Conservation (phyloP, 2,888 invertebrate species). For the Pristionchus fissidentatus region DNA sequence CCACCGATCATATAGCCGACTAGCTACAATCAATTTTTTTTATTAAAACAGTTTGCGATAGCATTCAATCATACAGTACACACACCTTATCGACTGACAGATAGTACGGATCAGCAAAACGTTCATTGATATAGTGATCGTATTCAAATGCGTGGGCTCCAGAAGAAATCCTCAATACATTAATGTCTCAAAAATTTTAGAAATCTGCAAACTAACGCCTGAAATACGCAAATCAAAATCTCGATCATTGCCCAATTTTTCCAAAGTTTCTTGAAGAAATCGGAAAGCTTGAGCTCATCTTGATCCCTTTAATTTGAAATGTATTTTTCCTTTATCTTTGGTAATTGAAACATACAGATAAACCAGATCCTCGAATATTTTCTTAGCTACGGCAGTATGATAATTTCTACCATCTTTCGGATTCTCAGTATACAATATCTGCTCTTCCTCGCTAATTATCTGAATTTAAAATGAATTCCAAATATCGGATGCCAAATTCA, state of each 20-base stretch:
- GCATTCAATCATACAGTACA: too few species aligned
- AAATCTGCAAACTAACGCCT: conserved; percentile 17
- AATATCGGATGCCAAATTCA: background rate
- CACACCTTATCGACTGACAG: too few species aligned
- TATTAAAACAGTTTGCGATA: too few species aligned
- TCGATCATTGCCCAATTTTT: conserved; percentile 1
- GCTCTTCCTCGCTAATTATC: background rate
- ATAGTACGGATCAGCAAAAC: too few species aligned
- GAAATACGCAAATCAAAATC: background rate
- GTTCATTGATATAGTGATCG: too few species aligned
- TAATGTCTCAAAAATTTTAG: too few species aligned
- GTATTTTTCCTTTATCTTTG: background rate
- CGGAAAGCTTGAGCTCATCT: conserved; percentile 3
- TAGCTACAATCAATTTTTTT: too few species aligned
- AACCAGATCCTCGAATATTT: conserved; percentile 23
- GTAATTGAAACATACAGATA: background rate
- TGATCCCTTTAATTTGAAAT: background rate
- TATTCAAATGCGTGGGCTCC: too few species aligned
- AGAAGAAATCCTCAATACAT: too few species aligned
- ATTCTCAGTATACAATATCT: background rate
- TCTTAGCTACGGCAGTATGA: background rate
- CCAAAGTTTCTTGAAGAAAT: background rate
- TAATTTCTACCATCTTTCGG: background rate
- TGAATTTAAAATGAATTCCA: background rate
- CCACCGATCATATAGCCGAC: too few species aligned